A percentile compares a stretch with the other conserved stretches of the same genome.
These are phyloP conservation scores for Julus scandinavius DNA, from an alignment of 2,888 invertebrate genomes.

Conservation along the genomic window DNA sequence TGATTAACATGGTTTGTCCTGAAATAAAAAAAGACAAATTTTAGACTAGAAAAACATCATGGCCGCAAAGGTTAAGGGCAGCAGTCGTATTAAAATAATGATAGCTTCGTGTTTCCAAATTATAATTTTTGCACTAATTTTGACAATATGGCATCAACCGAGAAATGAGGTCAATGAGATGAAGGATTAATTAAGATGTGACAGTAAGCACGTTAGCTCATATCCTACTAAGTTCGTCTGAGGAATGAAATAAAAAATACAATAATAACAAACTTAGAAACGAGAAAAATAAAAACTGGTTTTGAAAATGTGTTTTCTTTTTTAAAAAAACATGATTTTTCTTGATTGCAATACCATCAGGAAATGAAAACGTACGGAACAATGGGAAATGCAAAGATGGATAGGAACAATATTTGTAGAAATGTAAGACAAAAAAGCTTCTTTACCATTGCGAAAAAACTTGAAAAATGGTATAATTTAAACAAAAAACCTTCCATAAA, in stretches of 20 bases:
- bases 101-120: not conserved
- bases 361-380: too few relatives aligned
- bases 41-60: not conserved
- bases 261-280: too few relatives aligned
- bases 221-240: not conserved
- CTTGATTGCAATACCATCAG: too few relatives aligned
- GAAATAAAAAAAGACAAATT: not conserved
- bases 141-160: constrained; percentile 4
- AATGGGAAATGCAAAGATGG: too few relatives aligned
- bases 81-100: not conserved
- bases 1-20: not conserved
- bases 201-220: not conserved
- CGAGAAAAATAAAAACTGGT: too few relatives aligned
- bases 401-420: too few relatives aligned
- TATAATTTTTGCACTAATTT: not conserved
- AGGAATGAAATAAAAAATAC: not conserved
- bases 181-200: not conserved
- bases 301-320: too few relatives aligned
- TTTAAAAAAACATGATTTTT: too few relatives aligned
- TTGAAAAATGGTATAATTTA: too few relatives aligned
- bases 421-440: too few relatives aligned
- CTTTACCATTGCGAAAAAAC: too few relatives aligned
- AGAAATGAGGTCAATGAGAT: not conserved
- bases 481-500: too few relatives aligned
- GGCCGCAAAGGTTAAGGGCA: not conserved